Conservation (phyloP, 2,113 vertebrate genomes). For the Argyrosomus japonicus region DNA sequence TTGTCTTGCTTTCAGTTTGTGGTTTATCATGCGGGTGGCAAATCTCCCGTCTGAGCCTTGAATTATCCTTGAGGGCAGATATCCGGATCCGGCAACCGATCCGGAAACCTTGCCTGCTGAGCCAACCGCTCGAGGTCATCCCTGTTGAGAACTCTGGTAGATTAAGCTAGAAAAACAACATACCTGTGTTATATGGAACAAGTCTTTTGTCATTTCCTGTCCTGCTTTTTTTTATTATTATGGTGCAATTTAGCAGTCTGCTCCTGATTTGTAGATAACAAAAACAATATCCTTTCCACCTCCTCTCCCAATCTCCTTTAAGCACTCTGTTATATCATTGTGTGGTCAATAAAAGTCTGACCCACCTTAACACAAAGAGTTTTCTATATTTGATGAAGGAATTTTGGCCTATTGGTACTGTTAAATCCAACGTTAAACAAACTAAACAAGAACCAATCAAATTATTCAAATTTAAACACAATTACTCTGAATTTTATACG, state of each 20-base stretch:
- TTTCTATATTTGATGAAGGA: too few species aligned
- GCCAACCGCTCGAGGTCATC: not conserved
- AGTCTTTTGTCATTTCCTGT: not conserved
- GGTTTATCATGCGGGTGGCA: not conserved
- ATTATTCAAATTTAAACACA: not conserved
- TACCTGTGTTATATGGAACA: not conserved
- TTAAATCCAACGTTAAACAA: not conserved
- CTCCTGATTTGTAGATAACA: constrained; percentile 9
- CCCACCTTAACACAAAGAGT: not conserved
- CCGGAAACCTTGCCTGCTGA: constrained; percentile 1
- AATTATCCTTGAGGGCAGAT: not conserved
- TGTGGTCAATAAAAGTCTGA: not conserved
- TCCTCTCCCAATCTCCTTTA: not conserved
- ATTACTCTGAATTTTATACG: not conserved
- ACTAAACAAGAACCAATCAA: not conserved
- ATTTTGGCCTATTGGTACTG: not conserved
- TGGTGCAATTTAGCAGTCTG: not conserved
- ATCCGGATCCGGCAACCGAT: not conserved
- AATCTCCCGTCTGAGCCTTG: not conserved
- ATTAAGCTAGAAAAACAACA: not conserved
- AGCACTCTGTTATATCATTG: not conserved
- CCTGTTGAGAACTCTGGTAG: not conserved
- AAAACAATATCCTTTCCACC: constrained; percentile 20
- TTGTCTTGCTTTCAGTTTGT: not conserved
- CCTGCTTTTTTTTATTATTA: not conserved